A percentile compares a stretch with the other conserved stretches of the same genome.
phyloP scores from a whole-genome alignment of 2,888 invertebrate species.

The Myopa tessellatipennis region DNA sequence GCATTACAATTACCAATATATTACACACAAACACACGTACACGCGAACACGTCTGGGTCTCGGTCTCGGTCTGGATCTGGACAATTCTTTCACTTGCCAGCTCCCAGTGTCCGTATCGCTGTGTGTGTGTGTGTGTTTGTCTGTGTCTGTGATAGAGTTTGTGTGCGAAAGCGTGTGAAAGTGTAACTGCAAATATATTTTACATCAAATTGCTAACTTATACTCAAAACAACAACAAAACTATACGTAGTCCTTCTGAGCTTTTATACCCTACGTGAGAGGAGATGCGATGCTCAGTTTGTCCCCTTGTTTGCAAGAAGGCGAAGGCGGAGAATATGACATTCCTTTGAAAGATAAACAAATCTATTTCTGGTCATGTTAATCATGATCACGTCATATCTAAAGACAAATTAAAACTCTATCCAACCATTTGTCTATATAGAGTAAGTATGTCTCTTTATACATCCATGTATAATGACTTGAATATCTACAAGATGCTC shows the following conservation, averaged over 20 bases:
- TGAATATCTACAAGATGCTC: no score
- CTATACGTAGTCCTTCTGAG: not conserved
- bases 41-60: not conserved
- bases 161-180: not conserved
- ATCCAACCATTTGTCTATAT: no score
- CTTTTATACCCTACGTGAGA: not conserved
- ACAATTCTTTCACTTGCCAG: not conserved
- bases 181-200: not conserved
- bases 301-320: no score
- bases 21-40: not conserved
- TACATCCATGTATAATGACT: no score
- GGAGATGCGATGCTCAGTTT: no score
- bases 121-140: not conserved
- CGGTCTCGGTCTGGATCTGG: not conserved
- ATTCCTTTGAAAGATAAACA: no score
- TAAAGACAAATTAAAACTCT: no score
- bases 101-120: not conserved
- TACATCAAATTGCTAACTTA: slow-evolving; percentile 27
- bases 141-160: not conserved
- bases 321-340: no score
- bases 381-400: no score
- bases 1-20: slow-evolving; percentile 21
- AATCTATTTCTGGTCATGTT: no score
- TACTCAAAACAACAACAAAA: slow-evolving; percentile 17
- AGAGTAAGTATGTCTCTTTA: no score